Base-by-base conservation (phyloP, 2,113 vertebrate species). In the Lonchura striata region DNA sequence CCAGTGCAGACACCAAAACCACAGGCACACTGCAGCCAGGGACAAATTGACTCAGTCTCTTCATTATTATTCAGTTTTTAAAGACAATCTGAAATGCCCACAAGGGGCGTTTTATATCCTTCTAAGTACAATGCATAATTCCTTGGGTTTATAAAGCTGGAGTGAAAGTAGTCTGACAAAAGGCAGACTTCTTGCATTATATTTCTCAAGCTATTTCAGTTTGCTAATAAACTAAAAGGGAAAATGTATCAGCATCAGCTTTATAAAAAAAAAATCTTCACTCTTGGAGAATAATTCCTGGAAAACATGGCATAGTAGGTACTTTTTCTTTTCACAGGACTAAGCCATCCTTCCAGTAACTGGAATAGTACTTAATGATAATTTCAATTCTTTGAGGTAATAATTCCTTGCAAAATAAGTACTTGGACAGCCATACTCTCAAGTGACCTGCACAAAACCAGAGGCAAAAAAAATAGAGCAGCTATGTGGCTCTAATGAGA, bases 1-100 rank as follows among this genome's bases (percentile, higher is more conserved):
- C 19, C 3, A 7, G 1, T 7, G 56, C 44, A 81, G 42, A 20
- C 2, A 6, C 11, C 4, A 6, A 14, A 54, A 64, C 0, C 24
- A 61, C 46, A 15, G 63, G 23, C 70, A 57, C 47, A 15, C 17
- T 12, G 30, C 39, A 42, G 37, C 78, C 42, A 13, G 39, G 28
- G 30, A 79, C n/a, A 30, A 75, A 70, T 2, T 8, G 44, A 64
- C 47, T 35, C 57, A 4, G 19, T 14, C 65, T 88, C 90, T 53
- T 66, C 27, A 6, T 27, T 70, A 47, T 47, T 49, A 71, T 7
- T 56, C 27, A 15, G 7, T 18, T 84, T 60, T 57, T 46, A 82
- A 60, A 66, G 31, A 78, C 78, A 70, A 41, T 82, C 7, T 68
- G 60, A 75, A 82, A 86, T 61, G 86, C 44, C 49, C 52, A 68